Base-by-base conservation (phyloP, 2,888 invertebrate species). In the Steromphala cineraria region DNA sequence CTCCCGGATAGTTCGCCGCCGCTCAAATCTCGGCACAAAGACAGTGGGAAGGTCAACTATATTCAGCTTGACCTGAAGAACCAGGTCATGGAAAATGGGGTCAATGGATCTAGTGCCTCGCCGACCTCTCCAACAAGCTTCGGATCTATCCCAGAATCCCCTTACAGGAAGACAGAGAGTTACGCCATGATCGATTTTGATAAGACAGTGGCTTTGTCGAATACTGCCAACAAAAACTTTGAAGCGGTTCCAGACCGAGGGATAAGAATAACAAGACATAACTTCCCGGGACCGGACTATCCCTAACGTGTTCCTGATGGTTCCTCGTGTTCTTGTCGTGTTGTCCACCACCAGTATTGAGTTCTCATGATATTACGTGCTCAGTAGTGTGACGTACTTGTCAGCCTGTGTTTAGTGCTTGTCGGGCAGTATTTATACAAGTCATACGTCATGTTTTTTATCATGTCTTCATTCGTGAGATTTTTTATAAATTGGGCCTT, bases 171-270 rank as follows among this genome's bases (percentile, higher is more conserved):
- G 31, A 89, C 91, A 0, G 91, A 93, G 71, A 96, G 97, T 76
- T 98, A 98, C 92, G 97, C 97, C 10, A 97, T 97, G 0, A 99
- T 98, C 88, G 98, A 98, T 94, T 98, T 98, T 93, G 96, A 98
- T 90, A 97, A 97, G 94, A 98, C 98, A 0, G 96, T 96, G 79
- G 98, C 98, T 28, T 95, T 98, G 40, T 96, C 96, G 24, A 96
- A 96, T 91, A 96, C 97, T 40, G 96, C 96, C 52, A 96, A 46
- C 46, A 96, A 76, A 88, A 95, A 96, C 5, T 95, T 95, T 75
- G 94, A 95, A 80, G 96, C 96, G 83, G 94, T 95, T 76, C 96
- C 96, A 21, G 96, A 96, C 62, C 96, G 96, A 31, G 88, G 90
- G 0, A 78, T 85, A 67, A 79, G 91, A 31, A 91, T 91, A 78